phyloP scores from a whole-genome alignment of 2,888 invertebrate species.

The Empis livida region DNA sequence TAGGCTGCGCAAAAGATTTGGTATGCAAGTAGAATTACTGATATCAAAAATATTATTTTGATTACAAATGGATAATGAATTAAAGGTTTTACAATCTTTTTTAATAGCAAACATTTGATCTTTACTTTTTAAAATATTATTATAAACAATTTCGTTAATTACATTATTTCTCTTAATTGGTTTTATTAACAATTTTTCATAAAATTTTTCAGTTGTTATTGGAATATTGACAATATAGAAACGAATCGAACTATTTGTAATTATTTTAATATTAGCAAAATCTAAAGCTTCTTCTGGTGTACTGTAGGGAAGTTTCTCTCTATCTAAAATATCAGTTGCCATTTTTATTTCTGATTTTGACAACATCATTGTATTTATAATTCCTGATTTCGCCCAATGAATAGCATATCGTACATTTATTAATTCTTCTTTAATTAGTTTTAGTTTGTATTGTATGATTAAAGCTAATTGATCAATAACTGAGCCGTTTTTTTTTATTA shows the following conservation, averaged over 20 bases:
- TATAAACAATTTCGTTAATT: neutral
- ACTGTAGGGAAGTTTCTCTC: slow-evolving; percentile 6
- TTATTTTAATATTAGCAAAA: slow-evolving; percentile 7
- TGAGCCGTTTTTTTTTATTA: neutral
- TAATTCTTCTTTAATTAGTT: slow-evolving; percentile 9
- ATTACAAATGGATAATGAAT: slow-evolving; percentile 7
- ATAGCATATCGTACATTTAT: slow-evolving; percentile 10
- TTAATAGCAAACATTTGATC: slow-evolving; percentile 2
- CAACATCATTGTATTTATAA: slow-evolving; percentile 10
- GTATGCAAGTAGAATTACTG: slow-evolving; percentile 3
- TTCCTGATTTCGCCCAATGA: slow-evolving; percentile 8
- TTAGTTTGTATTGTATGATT: slow-evolving; percentile 4
- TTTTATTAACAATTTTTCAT: slow-evolving; percentile 1
- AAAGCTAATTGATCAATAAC: neutral
- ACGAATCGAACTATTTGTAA: neutral
- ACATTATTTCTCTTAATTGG: slow-evolving; percentile 1
- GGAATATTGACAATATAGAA: slow-evolving; percentile 3
- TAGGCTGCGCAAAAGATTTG: slow-evolving; percentile 3
- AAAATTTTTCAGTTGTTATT: neutral
- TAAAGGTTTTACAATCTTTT: slow-evolving; percentile 3
- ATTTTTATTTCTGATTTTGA: slow-evolving; percentile 8
- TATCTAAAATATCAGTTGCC: slow-evolving; percentile 4
- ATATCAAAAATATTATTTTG: slow-evolving; percentile 6
- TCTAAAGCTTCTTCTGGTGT: slow-evolving; percentile 7
- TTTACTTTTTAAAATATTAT: slow-evolving; percentile 1